Conservation (phyloP, 2,113 vertebrate species). For the Oceanodroma tethys region DNA sequence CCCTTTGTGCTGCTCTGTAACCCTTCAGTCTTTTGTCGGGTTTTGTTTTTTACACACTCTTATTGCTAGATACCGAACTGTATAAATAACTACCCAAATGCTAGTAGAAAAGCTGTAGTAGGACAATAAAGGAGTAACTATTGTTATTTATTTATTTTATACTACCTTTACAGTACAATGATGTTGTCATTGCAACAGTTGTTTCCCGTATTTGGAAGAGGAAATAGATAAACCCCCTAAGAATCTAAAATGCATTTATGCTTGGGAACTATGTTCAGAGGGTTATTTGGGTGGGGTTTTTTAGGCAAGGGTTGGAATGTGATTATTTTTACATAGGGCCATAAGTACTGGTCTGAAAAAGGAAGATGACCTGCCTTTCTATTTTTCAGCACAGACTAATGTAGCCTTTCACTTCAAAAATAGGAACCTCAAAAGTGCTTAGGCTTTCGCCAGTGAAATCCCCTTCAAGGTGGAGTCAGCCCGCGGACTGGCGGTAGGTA, state of each 20-base stretch:
- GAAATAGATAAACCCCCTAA: not conserved
- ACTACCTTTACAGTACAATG: not conserved
- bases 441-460: not conserved
- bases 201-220: not conserved
- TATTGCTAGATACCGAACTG: not conserved
- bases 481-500: not conserved
- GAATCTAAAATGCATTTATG: not conserved
- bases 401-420: not conserved
- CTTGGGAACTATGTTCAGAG: not conserved
- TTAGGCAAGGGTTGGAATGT: not conserved
- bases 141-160: not conserved
- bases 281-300: not conserved
- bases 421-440: not conserved
- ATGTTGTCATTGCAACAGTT: not conserved
- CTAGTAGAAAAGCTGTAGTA: not conserved
- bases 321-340: not conserved
- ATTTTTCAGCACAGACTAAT: not conserved
- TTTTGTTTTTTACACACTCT: not conserved
- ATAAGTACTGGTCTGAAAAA: not conserved
- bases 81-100: not conserved
- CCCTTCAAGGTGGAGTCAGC: not conserved
- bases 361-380: not conserved
- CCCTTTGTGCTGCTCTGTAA: slow-evolving; percentile 28
- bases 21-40: not conserved
- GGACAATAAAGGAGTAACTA: not conserved